phyloP scores from a whole-genome alignment of 2,113 vertebrate species.

The Thermophis baileyi region DNA sequence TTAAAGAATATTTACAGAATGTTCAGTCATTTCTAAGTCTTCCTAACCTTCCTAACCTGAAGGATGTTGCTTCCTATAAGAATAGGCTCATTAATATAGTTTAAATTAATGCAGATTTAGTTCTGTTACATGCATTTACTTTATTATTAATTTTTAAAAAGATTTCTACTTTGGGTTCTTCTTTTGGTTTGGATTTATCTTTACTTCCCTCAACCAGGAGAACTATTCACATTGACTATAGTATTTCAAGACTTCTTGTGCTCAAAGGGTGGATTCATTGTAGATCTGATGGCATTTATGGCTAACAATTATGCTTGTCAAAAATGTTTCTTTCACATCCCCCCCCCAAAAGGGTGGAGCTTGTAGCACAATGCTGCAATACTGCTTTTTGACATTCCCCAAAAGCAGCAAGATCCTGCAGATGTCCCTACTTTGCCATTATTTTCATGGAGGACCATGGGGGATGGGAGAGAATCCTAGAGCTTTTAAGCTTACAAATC shows the following conservation, averaged over 20 bases:
- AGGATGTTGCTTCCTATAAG: background rate
- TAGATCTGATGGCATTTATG: too few relatives aligned
- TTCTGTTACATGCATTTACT: background rate
- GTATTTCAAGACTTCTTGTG: background rate
- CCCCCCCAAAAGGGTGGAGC: too few relatives aligned
- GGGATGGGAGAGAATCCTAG: background rate
- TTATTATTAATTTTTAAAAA: background rate
- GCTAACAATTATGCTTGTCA: background rate
- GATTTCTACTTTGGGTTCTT: background rate
- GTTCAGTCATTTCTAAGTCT: background rate
- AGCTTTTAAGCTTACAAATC: background rate
- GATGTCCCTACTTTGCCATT: background rate
- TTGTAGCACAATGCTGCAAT: background rate
- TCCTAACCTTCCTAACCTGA: background rate
- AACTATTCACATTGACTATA: background rate
- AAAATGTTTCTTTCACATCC: slow-evolving; percentile 10
- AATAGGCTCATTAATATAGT: accelerated
- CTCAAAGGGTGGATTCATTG: background rate
- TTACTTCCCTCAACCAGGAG: background rate
- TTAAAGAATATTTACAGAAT: background rate
- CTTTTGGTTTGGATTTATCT: background rate
- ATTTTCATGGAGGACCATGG: background rate
- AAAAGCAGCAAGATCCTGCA: background rate
- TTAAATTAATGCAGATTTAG: background rate
- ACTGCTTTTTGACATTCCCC: background rate